Percentiles rank a stretch among this genome's conserved stretches.
Evolutionary conservation across 2,888 invertebrate genomes (phyloP).

Genomic region (Mechanitis mazaeus): DNA sequence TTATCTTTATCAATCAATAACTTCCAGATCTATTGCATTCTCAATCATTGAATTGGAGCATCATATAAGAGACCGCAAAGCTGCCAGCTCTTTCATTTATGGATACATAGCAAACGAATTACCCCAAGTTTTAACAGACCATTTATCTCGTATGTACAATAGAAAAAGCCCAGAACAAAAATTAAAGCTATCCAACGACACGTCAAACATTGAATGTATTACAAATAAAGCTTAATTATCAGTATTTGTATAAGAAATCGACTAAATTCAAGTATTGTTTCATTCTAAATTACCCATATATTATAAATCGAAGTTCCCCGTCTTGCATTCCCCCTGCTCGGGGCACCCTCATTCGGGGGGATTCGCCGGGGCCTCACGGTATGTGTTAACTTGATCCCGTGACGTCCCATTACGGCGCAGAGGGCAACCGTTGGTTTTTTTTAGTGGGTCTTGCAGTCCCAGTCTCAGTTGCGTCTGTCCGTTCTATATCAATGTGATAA

Average conservation of each 20-base stretch:
- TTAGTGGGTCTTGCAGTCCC: too few species aligned
- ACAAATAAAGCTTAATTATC: background rate
- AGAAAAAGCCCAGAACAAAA: background rate
- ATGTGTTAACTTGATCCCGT: too few species aligned
- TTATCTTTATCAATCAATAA: background rate
- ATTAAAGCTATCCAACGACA: background rate
- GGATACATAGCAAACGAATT: conserved; percentile 36
- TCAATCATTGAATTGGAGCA: conserved; percentile 28
- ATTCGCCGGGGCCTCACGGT: too few species aligned
- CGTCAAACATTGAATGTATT: background rate
- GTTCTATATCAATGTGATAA: too few species aligned
- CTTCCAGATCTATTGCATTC: conserved; percentile 31
- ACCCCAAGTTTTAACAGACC: conserved; percentile 30
- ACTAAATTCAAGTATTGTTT: background rate
- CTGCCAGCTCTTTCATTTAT: conserved; percentile 28
- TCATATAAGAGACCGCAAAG: conserved; percentile 18
- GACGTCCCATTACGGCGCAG: too few species aligned
- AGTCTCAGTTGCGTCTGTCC: too few species aligned
- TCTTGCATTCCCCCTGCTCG: too few species aligned
- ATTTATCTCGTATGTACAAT: conserved; percentile 14
- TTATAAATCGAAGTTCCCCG: too few species aligned
- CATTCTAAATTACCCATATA: too few species aligned
- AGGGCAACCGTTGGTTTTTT: too few species aligned
- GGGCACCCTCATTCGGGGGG: too few species aligned
- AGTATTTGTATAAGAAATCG: background rate